Evolutionary conservation across 2,113 vertebrate genomes (phyloP).

Genomic region (Dromiciops gliroides): DNA sequence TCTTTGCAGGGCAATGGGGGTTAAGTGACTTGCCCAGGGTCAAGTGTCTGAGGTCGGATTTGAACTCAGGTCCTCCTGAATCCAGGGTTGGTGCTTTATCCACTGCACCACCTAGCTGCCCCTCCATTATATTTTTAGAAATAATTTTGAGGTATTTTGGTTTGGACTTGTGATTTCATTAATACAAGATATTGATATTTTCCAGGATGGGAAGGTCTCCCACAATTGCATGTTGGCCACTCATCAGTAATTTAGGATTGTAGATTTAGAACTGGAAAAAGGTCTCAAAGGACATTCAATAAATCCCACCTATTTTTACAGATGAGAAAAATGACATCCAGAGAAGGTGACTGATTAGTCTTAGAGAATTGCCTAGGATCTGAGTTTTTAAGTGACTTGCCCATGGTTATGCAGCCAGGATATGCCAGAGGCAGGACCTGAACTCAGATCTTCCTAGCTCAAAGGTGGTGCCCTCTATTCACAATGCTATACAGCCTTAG

Average conservation of each 20-base stretch:
- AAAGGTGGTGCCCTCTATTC: neutral
- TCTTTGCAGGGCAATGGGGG: too few relatives aligned
- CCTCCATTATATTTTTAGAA: too few relatives aligned
- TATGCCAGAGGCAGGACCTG: neutral
- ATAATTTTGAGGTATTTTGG: neutral
- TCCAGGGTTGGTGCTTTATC: too few relatives aligned
- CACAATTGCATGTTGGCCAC: neutral
- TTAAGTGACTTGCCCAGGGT: too few relatives aligned
- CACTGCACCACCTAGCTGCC: too few relatives aligned
- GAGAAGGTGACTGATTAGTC: slow-evolving; percentile 18
- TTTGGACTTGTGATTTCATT: neutral
- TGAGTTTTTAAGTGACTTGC: neutral
- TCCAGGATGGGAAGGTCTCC: neutral
- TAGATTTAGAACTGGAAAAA: neutral
- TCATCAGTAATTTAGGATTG: neutral
- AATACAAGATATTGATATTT: neutral
- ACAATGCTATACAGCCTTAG: neutral
- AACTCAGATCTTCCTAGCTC: neutral
- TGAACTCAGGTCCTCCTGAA: too few relatives aligned
- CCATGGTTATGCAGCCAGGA: neutral
- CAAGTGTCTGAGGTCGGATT: too few relatives aligned
- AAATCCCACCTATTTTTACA: neutral
- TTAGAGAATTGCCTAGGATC: slow-evolving; percentile 16
- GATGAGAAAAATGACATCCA: neutral
- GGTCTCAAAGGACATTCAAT: neutral